These are phyloP conservation scores for Dolichallabes microphthalmus DNA, from an alignment of 2,113 vertebrate genomes.

Conservation along the genomic window DNA sequence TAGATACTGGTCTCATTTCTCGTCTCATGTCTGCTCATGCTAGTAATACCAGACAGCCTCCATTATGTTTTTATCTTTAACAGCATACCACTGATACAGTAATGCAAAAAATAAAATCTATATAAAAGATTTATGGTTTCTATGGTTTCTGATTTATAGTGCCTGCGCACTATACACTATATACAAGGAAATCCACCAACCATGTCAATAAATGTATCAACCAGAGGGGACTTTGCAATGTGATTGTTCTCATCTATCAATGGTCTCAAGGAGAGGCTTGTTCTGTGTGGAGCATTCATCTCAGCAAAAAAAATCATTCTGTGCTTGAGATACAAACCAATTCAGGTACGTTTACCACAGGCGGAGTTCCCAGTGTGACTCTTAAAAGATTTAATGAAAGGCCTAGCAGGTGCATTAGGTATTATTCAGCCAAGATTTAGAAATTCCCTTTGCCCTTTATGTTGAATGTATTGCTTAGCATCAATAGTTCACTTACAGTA, in stretches of 20 bases:
- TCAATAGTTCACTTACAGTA: not conserved
- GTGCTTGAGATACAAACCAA: constrained; percentile 2
- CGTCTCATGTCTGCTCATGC: not conserved
- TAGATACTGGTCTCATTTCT: not conserved
- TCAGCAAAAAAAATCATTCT: not conserved
- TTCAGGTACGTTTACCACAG: not conserved
- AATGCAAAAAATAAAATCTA: not conserved
- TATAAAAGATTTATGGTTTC: not conserved
- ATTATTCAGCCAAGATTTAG: not conserved
- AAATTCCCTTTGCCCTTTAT: not conserved
- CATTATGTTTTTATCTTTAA: constrained; percentile 11
- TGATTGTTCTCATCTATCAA: not conserved
- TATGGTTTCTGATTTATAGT: too few relatives aligned
- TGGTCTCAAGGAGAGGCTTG: not conserved
- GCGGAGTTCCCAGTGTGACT: not conserved
- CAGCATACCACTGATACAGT: not conserved
- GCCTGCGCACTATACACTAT: not conserved
- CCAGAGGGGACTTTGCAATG: not conserved
- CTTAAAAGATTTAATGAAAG: not conserved
- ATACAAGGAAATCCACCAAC: constrained; percentile 8
- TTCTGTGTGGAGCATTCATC: not conserved
- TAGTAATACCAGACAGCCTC: not conserved
- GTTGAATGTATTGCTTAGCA: constrained; percentile 3
- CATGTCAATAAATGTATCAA: not conserved
- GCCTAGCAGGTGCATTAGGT: not conserved